These are phyloP conservation scores for Phorcus lineatus DNA, from an alignment of 2,888 invertebrate genomes.

Conservation along the genomic window DNA sequence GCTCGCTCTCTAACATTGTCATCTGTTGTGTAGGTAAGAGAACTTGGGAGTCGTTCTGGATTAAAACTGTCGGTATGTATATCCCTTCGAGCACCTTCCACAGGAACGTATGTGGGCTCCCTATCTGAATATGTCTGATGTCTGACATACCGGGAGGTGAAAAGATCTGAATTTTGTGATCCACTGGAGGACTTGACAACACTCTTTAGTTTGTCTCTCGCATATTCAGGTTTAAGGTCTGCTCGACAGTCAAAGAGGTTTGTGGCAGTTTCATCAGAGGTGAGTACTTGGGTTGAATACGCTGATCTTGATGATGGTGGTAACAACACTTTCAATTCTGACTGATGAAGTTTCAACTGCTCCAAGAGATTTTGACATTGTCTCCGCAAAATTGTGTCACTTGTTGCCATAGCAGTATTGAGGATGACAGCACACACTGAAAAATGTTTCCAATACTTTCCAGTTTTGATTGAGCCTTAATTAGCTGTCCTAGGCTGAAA, in stretches of 20 bases:
- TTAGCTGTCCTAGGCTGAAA: too few species aligned
- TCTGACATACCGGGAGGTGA: background rate
- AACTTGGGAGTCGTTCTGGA: too few species aligned
- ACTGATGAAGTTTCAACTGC: conserved; percentile 58
- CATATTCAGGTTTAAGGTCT: conserved; percentile 29
- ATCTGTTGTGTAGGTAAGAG: background rate
- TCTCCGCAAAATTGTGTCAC: conserved; percentile 51
- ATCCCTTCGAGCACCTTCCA: too few species aligned
- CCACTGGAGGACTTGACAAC: conserved; percentile 11
- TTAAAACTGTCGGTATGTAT: too few species aligned
- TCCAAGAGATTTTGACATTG: conserved; percentile 58
- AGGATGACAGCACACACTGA: too few species aligned
- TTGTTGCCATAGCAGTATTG: background rate
- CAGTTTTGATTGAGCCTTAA: too few species aligned
- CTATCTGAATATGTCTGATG: too few species aligned
- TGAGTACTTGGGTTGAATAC: background rate
- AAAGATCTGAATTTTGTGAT: background rate
- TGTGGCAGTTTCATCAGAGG: background rate
- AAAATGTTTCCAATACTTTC: too few species aligned
- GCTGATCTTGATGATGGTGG: background rate
- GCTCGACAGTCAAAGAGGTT: background rate
- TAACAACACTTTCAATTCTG: conserved; percentile 42
- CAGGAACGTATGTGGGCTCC: too few species aligned
- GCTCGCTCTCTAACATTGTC: background rate
- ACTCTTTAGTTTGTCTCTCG: conserved; percentile 21